Evolutionary conservation across 1,140 invertebrate genomes (phyloP), one percentile per base, ranked within the genome.

Genomic region (Probaryconus sp.): DNA sequence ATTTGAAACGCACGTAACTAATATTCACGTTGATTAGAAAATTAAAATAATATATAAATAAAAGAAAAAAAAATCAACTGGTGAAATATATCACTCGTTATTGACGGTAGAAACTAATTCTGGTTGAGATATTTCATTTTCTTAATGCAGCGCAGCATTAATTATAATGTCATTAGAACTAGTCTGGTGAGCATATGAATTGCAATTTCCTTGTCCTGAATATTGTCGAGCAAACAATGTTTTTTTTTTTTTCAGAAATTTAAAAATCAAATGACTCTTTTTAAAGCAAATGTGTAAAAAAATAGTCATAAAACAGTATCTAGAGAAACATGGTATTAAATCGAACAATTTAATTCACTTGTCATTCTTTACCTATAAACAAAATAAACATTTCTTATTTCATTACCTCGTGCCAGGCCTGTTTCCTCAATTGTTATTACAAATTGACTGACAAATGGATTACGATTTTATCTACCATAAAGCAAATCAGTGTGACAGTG

Each of bases 141-240:
- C 55, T 60, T 47, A 69, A 60, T 38, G 6, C 38, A 28, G 17
- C n/a, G 18, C 31, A 38, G 48, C 38, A 69, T 69, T 69, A 69
- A 69, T 69, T 69, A 69, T 60, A 69, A 69, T 55, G 55, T 61
- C 65, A 69, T 69, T 60, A 69, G 61, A 69, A 61, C 45, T 53
- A 26, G 65, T 55, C 55, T 24, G 55, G 47, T 55, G 37, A 21
- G 31, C 24, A n/a, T 42, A 35, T 26, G 51, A 33, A 48, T 67
- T 58, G 51, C 43, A 24, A 24, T 24, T 24, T 24, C 7, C 21
- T 24, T 24, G 21, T 24, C 7, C 7, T 24, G 21, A 24, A 3
- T 24, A 24, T 24, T 24, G 21, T 24, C n/a, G n/a, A n/a, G n/a
- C n/a, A n/a, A n/a, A n/a, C n/a, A n/a, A n/a, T n/a, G n/a, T n/a